These are phyloP conservation scores for Microtus oregoni DNA, from an alignment of 2,113 vertebrate genomes.

Conservation along the genomic window DNA sequence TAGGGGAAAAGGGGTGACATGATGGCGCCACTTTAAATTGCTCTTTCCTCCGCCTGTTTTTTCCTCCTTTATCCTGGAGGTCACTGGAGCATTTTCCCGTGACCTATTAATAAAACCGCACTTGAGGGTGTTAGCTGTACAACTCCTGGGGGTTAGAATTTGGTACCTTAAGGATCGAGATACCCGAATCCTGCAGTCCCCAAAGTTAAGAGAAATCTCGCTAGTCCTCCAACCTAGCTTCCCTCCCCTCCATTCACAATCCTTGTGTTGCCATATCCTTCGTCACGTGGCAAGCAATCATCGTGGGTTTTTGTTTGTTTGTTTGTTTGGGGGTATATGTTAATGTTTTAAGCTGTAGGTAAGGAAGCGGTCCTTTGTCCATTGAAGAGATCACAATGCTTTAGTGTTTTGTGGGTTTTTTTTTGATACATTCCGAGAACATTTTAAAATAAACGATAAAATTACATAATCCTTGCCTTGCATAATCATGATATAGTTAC, in stretches of 20 bases:
- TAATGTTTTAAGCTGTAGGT: constrained; percentile 68
- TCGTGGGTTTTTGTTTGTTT: constrained; percentile 72
- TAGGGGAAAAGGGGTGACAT: constrained; percentile 77
- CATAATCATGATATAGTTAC: constrained; percentile 82
- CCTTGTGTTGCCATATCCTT: constrained; percentile 78
- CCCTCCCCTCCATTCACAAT: constrained; percentile 78
- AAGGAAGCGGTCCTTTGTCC: neutral
- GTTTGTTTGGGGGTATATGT: constrained; percentile 75
- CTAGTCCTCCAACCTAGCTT: constrained; percentile 58
- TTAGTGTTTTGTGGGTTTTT: neutral
- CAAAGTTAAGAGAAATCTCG: constrained; percentile 76
- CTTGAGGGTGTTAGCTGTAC: constrained; percentile 18
- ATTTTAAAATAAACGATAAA: constrained; percentile 85
- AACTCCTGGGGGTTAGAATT: constrained; percentile 42
- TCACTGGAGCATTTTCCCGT: constrained; percentile 69
- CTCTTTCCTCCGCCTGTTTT: constrained; percentile 54
- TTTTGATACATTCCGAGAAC: constrained; percentile 56
- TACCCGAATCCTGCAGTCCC: constrained; percentile 63
- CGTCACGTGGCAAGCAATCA: constrained; percentile 84
- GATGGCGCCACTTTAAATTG: constrained; percentile 86
- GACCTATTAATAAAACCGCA: constrained; percentile 66
- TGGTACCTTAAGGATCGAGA: neutral
- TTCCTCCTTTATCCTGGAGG: constrained; percentile 59
- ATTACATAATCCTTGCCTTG: constrained; percentile 87
- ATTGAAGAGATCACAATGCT: constrained; percentile 10